Evolutionary conservation across 2,797 vertebrate genomes (phyloP), one percentile per base, ranked within the genome.

Genomic region (Coracias cyanogaster): DNA sequence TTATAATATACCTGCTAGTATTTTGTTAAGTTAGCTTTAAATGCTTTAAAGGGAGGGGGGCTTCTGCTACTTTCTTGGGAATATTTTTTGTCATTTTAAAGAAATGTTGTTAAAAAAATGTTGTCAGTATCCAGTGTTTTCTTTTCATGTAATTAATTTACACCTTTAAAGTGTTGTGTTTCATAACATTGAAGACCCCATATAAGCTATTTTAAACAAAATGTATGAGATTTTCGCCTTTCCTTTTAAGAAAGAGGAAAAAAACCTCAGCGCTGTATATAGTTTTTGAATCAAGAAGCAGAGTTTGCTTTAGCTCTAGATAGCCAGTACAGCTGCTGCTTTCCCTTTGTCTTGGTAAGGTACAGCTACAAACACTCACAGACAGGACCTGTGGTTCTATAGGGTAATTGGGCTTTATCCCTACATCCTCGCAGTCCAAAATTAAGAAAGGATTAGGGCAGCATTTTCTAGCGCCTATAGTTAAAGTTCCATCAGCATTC

Each of bases 21-120:
- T 85, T 73, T 78, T 92, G 37, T 82, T 61, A 96, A 92, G 24
- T 93, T 73, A 77, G 54, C 81, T 96, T 94, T 91, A 95, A 94
- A 51, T 84, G 33, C 7, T 29, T 66, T 65, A 31, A 12, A 81
- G 29, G 15, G 4, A 45, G 22, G 19, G 31, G 24, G 12, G 24
- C 48, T 87, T 24, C 33, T 86, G 45, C 43, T 45, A 22, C 33
- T 91, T 64, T 28, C 46, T 19, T 70, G 61, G 41, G 8, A 70
- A 89, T 67, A 37, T 37, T 86, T 67, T n/a, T 86, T 94, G 83
- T 65, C n/a, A 73, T 67, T 91, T 71, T 83, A 76, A 89, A 93
- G 65, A 95, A 66, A 78, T 73, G 67, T 87, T 69, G 8, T 7
- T 12, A 13, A 24, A 29, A 39, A 52, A 31, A 10, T 5, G 9